A percentile compares a stretch with the other conserved stretches of the same genome.
These are phyloP conservation scores for Pollenia angustigena DNA, from an alignment of 2,888 invertebrate species.

Conservation along the genomic window DNA sequence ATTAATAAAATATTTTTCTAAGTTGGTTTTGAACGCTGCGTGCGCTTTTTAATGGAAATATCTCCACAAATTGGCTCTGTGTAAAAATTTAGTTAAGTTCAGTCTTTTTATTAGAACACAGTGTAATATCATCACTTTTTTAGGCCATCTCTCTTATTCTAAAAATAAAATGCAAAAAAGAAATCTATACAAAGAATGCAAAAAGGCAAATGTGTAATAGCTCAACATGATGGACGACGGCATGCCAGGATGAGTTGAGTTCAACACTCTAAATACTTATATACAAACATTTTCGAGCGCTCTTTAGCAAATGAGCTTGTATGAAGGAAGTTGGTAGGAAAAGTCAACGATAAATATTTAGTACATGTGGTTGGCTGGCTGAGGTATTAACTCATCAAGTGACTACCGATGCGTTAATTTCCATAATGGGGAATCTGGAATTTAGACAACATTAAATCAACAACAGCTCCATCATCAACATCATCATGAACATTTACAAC, in stretches of 20 bases:
- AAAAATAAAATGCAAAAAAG: constrained; percentile 26
- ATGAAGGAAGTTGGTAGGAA: constrained; percentile 8
- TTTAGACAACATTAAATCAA: constrained; percentile 69
- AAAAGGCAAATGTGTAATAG: constrained; percentile 60
- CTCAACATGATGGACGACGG: constrained; percentile 54
- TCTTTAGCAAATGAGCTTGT: constrained; percentile 31
- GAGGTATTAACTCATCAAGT: constrained; percentile 79
- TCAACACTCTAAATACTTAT: constrained; percentile 52
- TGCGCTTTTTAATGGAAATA: no score
- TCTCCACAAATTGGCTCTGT: no score
- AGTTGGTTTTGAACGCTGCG: no score
- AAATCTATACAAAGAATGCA: not conserved
- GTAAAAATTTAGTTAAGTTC: not conserved
- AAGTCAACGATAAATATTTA: constrained; percentile 60
- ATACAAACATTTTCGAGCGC: not conserved
- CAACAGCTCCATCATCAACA: constrained; percentile 30
- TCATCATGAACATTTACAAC: constrained; percentile 17
- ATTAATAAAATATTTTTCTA: not conserved
- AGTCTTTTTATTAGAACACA: not conserved
- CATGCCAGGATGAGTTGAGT: constrained; percentile 41
- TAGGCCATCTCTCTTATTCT: not conserved
- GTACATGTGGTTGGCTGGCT: constrained; percentile 76
- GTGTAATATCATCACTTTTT: not conserved
- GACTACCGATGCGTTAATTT: constrained; percentile 81
- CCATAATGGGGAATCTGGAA: constrained; percentile 77